These are phyloP conservation scores for Chloroceryle aenea DNA, from an alignment of 2,113 vertebrate species.

Conservation along the genomic window DNA sequence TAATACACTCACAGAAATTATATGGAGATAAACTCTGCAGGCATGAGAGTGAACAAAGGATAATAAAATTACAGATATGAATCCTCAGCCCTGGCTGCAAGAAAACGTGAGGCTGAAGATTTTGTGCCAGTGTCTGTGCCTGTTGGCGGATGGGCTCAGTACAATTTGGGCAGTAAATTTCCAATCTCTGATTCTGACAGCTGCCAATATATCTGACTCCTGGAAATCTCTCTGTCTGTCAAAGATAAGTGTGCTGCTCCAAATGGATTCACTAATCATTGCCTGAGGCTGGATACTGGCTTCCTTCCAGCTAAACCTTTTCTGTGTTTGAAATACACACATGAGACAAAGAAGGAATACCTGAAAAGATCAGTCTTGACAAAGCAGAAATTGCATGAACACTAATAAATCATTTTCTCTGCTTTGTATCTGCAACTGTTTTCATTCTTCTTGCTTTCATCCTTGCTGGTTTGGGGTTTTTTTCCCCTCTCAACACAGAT, in stretches of 20 bases:
- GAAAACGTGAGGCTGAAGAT: background rate
- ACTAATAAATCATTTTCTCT: constrained; percentile 47
- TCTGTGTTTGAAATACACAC: constrained; percentile 42
- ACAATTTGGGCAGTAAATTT: background rate
- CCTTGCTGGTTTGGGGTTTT: background rate
- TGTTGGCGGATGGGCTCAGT: background rate
- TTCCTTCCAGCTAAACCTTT: constrained; percentile 66
- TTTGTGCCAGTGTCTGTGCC: background rate
- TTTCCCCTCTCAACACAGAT: background rate
- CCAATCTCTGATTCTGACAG: constrained; percentile 46
- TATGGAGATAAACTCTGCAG: background rate
- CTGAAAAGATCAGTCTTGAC: constrained; percentile 50
- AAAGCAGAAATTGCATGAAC: constrained; percentile 43
- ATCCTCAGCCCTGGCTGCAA: background rate
- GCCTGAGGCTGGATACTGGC: constrained; percentile 60
- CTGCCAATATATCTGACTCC: constrained; percentile 62
- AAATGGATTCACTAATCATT: constrained; percentile 69
- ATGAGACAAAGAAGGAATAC: constrained; percentile 48
- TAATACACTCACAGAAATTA: background rate
- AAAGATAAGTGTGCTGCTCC: constrained; percentile 66
- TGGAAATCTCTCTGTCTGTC: constrained; percentile 65
- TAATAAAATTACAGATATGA: background rate
- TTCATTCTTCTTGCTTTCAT: constrained; percentile 50
- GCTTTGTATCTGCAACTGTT: constrained; percentile 43
- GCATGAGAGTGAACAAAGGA: background rate